Conservation (phyloP, 2,113 vertebrate species). For the Hyperoodon ampullatus region DNA sequence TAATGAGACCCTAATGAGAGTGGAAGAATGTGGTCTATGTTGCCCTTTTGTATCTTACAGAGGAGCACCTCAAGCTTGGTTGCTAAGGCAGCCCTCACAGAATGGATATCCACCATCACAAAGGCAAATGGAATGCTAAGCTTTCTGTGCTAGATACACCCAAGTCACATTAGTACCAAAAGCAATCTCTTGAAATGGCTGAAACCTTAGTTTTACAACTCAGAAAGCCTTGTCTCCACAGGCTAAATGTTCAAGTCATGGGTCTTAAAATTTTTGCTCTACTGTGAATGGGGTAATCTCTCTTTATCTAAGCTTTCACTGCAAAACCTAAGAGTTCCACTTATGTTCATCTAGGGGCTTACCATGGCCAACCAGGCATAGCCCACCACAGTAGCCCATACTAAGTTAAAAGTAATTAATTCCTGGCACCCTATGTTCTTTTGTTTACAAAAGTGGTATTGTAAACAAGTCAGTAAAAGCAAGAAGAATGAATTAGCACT, state of each 20-base stretch:
- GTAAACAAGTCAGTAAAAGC: not conserved
- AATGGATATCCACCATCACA: fast-evolving
- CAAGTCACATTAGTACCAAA: not conserved
- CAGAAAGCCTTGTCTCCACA: not conserved
- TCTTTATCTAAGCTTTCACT: not conserved
- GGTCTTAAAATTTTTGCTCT: not conserved
- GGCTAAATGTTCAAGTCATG: not conserved
- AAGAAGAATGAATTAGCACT: not conserved
- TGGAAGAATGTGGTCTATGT: fast-evolving
- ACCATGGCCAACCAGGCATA: not conserved
- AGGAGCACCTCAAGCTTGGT: not conserved
- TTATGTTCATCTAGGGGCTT: not conserved
- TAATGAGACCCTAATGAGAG: not conserved
- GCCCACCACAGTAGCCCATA: not conserved
- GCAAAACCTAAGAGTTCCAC: not conserved
- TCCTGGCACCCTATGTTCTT: not conserved
- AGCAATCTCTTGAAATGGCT: not conserved
- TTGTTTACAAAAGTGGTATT: not conserved
- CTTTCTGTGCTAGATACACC: fast-evolving
- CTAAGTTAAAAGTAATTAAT: not conserved
- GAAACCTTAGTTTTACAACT: not conserved
- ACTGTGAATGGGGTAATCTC: not conserved
- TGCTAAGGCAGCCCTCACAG: not conserved
- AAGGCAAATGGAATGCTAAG: fast-evolving
- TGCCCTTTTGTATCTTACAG: not conserved